phyloP scores from a whole-genome alignment of 1,140 invertebrate species.

The Drosophila melanica region DNA sequence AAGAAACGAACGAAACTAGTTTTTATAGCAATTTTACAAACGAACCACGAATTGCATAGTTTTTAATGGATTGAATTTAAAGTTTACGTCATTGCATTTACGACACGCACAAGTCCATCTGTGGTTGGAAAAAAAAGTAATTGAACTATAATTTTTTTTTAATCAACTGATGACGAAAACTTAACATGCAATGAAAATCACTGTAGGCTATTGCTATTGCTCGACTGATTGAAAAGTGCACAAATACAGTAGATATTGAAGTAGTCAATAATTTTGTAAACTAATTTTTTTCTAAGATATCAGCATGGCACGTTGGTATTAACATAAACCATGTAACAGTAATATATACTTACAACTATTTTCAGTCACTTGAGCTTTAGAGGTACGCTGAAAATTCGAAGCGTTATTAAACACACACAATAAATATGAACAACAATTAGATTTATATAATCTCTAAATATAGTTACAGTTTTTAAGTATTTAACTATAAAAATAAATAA shows the following conservation, averaged over 20 bases:
- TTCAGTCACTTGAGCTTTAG: slow-evolving; percentile 84
- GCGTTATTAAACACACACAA: slow-evolving; percentile 51
- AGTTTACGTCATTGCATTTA: slow-evolving; percentile 57
- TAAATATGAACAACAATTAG: slow-evolving; percentile 77
- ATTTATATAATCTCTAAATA: slow-evolving; percentile 80
- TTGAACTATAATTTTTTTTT: slow-evolving; percentile 70
- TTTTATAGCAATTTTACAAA: slow-evolving; percentile 82
- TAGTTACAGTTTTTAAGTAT: slow-evolving; percentile 78
- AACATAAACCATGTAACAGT: slow-evolving; percentile 15
- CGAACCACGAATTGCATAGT: slow-evolving; percentile 78
- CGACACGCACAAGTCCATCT: slow-evolving; percentile 44
- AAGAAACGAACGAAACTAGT: slow-evolving; percentile 81
- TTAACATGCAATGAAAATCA: slow-evolving; percentile 60
- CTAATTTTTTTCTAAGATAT: slow-evolving; percentile 61
- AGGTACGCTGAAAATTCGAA: slow-evolving; percentile 48
- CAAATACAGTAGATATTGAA: slow-evolving; percentile 39
- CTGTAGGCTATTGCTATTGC: slow-evolving; percentile 73
- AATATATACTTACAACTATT: slow-evolving; percentile 37
- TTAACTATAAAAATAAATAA: slow-evolving; percentile 83
- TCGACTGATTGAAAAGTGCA: slow-evolving; percentile 80
- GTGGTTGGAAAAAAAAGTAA: slow-evolving; percentile 60
- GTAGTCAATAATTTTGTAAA: slow-evolving; percentile 67
- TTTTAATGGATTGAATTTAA: slow-evolving; percentile 76
- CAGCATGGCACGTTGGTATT: slow-evolving; percentile 50
- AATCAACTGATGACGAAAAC: slow-evolving; percentile 68